These are phyloP conservation scores for Okapia johnstoni DNA, from an alignment of 2,113 vertebrate genomes.

Conservation along the genomic window DNA sequence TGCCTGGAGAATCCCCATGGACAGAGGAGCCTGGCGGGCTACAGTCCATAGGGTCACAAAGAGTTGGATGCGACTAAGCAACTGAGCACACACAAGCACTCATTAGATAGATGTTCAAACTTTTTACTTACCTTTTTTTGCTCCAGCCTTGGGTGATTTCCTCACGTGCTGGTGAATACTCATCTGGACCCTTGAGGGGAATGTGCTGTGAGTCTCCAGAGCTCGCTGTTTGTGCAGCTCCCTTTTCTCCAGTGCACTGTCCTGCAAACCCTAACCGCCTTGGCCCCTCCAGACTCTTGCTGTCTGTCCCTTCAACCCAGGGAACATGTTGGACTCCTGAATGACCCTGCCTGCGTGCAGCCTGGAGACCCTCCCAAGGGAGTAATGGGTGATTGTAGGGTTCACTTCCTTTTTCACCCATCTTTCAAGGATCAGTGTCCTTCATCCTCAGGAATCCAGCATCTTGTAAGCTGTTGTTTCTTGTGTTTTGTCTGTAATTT, in stretches of 20 bases:
- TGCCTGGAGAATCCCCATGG: not conserved
- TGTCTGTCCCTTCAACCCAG: not conserved
- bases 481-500: not conserved
- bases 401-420: not conserved
- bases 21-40: not conserved
- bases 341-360: rapidly evolving
- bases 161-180: not conserved
- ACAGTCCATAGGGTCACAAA: not conserved
- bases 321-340: not conserved
- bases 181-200: not conserved
- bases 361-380: not conserved
- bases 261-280: not conserved
- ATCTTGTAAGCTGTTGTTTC: not conserved
- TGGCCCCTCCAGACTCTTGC: not conserved
- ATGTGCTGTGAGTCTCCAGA: not conserved
- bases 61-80: not conserved
- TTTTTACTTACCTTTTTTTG: not conserved
- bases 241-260: not conserved
- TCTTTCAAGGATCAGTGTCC: not conserved
- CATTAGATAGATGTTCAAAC: not conserved
- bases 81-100: not conserved
- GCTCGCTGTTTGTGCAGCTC: not conserved
- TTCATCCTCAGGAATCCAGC: not conserved
- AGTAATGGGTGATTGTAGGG: not conserved
- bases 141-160: not conserved